Evolutionary conservation across 2,888 invertebrate genomes (phyloP), one percentile per base, ranked within the genome.

Genomic region (Melieria crassipennis): DNA sequence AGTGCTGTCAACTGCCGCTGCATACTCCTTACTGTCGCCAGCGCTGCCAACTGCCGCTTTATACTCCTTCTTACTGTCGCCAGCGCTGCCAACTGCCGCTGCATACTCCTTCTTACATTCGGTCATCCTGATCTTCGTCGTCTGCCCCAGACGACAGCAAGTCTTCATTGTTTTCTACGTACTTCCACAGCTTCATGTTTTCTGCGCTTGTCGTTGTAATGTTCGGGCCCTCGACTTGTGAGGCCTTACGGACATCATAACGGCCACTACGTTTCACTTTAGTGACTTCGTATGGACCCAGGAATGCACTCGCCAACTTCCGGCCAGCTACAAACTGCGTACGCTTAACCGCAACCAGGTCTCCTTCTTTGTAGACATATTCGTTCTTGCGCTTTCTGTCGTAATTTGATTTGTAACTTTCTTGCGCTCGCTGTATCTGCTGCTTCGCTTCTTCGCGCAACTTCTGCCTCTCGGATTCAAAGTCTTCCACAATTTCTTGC

Each of bases 301-400:
- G 56, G 55, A 63, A 77, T 48, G 63, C 63, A 46, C 67, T 78
- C 3, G 73, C 72, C 4, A 78, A 57, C 45, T 75, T 78, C 42
- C 55, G 50, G 47, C 76, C 73, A 0, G 74, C 69, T 0, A 76
- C 70, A 65, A 78, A 76, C 11, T 77, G 75, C 0, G 76, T 76
- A 0, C 73, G 52, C n/a, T 75, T 76, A 2, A 78, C 73, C 0
- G 77, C 74, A 0, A 76, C 76, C 7, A 76, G 47, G 57, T 76
- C 77, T 4, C 70, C 70, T 3, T 75, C 7, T 50, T 65, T 58
- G 50, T 75, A 76, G 0, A 10, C 55, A 5, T 52, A 10, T 30
- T 75, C 58, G 16, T 42, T 13, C 72, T 72, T 71, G n/a, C 76
- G 69, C 50, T 73, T 76, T 52, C 69, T 74, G 56, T 76, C 75